These are phyloP conservation scores for Drosophila mojavensis DNA, from an alignment of 1,140 invertebrate genomes.

Conservation along the genomic window DNA sequence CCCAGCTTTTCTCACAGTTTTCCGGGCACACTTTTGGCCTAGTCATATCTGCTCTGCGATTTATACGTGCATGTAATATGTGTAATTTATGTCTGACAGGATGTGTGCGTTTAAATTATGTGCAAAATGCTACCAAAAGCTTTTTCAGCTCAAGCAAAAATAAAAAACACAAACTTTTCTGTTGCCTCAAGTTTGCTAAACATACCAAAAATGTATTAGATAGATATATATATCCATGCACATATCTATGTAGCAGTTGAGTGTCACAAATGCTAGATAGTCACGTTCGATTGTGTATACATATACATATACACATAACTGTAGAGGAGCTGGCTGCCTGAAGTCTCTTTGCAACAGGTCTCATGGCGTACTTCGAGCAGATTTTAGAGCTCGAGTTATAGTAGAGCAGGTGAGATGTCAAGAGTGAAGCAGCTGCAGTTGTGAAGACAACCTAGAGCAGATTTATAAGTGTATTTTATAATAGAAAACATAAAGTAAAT, in stretches of 20 bases:
- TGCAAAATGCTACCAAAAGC: conserved; percentile 69
- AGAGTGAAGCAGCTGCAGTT: no score
- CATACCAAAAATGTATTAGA: conserved; percentile 10
- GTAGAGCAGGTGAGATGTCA: no score
- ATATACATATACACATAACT: not conserved
- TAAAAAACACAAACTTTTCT: no score
- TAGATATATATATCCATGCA: not conserved
- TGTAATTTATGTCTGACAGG: conserved; percentile 79
- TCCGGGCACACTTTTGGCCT: conserved; percentile 59
- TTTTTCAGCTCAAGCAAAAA: conserved; percentile 41
- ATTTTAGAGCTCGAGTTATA: no score
- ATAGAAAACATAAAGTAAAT: no score
- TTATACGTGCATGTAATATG: conserved; percentile 82
- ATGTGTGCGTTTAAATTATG: conserved; percentile 78
- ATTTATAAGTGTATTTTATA: no score
- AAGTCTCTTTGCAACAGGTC: conserved; percentile 6
- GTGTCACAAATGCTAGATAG: conserved; percentile 47
- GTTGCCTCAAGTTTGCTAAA: conserved; percentile 39
- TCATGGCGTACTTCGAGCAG: no score
- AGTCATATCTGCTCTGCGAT: conserved; percentile 67
- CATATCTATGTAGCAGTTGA: not conserved
- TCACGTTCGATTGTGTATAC: conserved; percentile 49
- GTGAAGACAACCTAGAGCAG: no score
- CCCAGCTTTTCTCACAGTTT: conserved; percentile 58
- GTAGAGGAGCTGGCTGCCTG: not conserved